Base-by-base conservation (phyloP, 2,797 vertebrate species). In the Bovichtus variegatus region DNA sequence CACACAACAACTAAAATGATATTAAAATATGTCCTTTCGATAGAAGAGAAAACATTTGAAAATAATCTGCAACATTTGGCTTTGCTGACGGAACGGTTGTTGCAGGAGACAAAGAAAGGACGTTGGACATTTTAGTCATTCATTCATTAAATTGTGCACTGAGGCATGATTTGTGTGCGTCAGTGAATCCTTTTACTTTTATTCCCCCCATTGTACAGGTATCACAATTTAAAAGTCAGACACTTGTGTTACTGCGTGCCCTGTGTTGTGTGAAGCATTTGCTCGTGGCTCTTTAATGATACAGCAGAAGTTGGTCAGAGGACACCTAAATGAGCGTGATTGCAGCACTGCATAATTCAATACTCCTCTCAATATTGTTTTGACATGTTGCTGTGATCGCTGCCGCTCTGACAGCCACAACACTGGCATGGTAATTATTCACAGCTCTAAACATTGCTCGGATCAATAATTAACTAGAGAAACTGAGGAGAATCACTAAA, bases 381-480 rank as follows among this genome's bases (percentile, higher is more conserved):
- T 89, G 90, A 93, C 87, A 85, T 74, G 68, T 78, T 67, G 85
- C 83, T 71, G 79, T 74, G 64, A 89, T 86, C 60, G 40, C 78
- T 88, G 54, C n/a, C 49, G 47, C 68, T 86, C 85, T 87, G 80
- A 90, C 87, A 86, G 73, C 78, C 82, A 63, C 81, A 87, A 88
- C 75, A 85, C 72, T 47, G 83, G 69, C 78, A 47, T 88, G 83
- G 94, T 87, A 93, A 94, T 90, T 93, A 93, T 93, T 94, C 76
- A 94, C 81, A 11, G 71, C 72, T 88, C 80, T 84, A 92, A 92
- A 90, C 82, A 83, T 67, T 59, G 55, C 80, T 81, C 75, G 82
- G 85, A 93, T 93, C 83, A 93, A 93, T 93, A 91, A 92, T 93
- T 92, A 86, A 93, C 75, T 3, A 83, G 60, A 83, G 82, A 82